Conservation (phyloP, 1,140 invertebrate genomes). For the Anastatus disparis region DNA sequence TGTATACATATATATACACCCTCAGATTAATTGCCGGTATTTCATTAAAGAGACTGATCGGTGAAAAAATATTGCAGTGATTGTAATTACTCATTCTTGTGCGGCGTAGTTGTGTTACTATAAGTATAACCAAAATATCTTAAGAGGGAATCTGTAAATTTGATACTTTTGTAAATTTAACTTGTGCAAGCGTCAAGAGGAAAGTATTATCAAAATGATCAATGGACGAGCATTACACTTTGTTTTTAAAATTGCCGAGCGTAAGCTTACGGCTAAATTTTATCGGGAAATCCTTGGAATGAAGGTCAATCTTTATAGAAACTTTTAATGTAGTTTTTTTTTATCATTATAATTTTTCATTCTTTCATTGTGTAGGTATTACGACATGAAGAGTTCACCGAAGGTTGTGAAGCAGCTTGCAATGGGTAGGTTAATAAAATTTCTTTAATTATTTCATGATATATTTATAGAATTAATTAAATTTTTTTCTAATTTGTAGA, state of each 20-base stretch:
- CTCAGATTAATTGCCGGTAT: too few relatives aligned
- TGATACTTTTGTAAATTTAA: too few relatives aligned
- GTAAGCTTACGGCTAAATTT: slow-evolving; percentile 85
- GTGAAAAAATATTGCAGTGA: too few relatives aligned
- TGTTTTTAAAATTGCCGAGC: slow-evolving; percentile 94
- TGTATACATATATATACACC: too few relatives aligned
- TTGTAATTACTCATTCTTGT: too few relatives aligned
- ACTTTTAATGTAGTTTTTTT: slow-evolving; percentile 15
- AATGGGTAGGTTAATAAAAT: too few relatives aligned
- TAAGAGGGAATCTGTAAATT: too few relatives aligned
- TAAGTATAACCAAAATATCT: too few relatives aligned
- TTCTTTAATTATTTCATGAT: slow-evolving; percentile 43
- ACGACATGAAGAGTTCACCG: slow-evolving; percentile 96
- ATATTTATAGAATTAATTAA: slow-evolving; percentile 1
- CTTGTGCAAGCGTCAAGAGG: too few relatives aligned
- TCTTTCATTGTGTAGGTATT: slow-evolving; percentile 74
- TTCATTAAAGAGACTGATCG: too few relatives aligned
- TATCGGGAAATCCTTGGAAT: slow-evolving; percentile 91
- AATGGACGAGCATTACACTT: slow-evolving; percentile 87
- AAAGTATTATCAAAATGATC: slow-evolving; percentile 70
- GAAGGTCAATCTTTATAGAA: slow-evolving; percentile 75
- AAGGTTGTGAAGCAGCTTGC: slow-evolving; percentile 94
- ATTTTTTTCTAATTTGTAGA: slow-evolving; percentile 62
- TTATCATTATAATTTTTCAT: slow-evolving; percentile 38
- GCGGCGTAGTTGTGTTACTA: too few relatives aligned